phyloP scores from a whole-genome alignment of 2,797 vertebrate genomes.

The Lophotriccus pileatus region DNA sequence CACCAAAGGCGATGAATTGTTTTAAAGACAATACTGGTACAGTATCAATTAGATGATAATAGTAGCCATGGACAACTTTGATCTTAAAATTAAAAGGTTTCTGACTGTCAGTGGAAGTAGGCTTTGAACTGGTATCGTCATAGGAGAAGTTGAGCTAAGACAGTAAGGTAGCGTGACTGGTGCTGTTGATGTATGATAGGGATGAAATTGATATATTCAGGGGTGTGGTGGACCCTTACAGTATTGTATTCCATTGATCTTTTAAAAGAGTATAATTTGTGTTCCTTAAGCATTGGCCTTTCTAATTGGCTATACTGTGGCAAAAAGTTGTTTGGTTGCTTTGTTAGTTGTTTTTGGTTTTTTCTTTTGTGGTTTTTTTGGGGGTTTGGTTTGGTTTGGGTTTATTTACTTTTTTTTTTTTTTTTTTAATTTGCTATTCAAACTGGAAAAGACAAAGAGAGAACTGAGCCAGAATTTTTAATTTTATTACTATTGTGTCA shows the following conservation, averaged over 20 bases:
- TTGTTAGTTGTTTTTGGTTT: background rate
- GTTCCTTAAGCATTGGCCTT: background rate
- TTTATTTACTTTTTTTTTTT: too few relatives aligned
- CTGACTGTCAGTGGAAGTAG: background rate
- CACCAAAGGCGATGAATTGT: background rate
- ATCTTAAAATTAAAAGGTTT: background rate
- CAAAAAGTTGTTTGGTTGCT: background rate
- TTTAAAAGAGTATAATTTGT: background rate
- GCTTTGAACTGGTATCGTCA: background rate
- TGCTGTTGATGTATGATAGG: background rate
- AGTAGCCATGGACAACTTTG: background rate
- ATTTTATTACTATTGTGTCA: background rate
- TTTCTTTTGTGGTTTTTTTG: background rate
- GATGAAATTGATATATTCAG: background rate
- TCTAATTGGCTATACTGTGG: background rate
- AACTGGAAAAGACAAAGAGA: background rate
- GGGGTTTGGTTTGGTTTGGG: background rate
- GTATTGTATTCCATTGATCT: background rate
- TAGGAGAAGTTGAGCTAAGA: background rate
- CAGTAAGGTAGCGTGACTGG: background rate
- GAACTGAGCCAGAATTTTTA: background rate
- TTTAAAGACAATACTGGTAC: background rate
- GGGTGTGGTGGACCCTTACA: background rate
- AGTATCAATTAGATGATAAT: background rate
- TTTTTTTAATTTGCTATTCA: background rate